A percentile compares a stretch with the other conserved stretches of the same genome.
Conservation (phyloP, 2,888 invertebrate genomes). For the Apodemia mormo region DNA sequence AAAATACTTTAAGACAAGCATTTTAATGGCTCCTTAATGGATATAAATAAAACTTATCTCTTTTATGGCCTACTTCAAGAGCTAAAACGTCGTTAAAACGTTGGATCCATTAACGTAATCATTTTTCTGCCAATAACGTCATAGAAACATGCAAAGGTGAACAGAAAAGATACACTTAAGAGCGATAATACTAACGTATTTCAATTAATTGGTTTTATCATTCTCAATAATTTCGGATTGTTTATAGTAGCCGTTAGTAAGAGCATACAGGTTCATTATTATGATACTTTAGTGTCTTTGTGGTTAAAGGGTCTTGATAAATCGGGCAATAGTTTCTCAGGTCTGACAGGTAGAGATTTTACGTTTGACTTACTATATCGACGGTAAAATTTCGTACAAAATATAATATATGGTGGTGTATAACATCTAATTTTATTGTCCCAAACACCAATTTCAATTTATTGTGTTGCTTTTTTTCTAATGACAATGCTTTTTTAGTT, state of each 20-base stretch:
- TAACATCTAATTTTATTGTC: too few relatives aligned
- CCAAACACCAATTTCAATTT: too few relatives aligned
- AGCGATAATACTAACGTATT: neutral
- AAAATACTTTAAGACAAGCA: constrained; percentile 29
- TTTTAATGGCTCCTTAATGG: constrained; percentile 50
- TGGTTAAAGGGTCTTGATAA: too few relatives aligned
- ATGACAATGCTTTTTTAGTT: too few relatives aligned
- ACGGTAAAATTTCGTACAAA: too few relatives aligned
- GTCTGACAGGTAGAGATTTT: too few relatives aligned
- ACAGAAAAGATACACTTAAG: constrained; percentile 21
- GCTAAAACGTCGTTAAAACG: constrained; percentile 71
- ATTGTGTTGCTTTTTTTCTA: too few relatives aligned
- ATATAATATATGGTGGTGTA: too few relatives aligned
- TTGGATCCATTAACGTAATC: constrained; percentile 72
- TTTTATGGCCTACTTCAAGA: constrained; percentile 72
- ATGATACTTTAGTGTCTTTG: neutral
- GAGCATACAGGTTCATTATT: neutral
- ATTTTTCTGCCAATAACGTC: constrained; percentile 71
- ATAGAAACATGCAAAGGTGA: constrained; percentile 64
- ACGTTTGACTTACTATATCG: too few relatives aligned
- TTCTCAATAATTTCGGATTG: neutral
- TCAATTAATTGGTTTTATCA: constrained; percentile 15
- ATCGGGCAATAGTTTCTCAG: too few relatives aligned
- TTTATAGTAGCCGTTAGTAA: neutral
- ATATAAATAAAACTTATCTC: constrained; percentile 71